phyloP scores from a whole-genome alignment of 2,888 invertebrate species.

The Hydrotaea cyrtoneurina region DNA sequence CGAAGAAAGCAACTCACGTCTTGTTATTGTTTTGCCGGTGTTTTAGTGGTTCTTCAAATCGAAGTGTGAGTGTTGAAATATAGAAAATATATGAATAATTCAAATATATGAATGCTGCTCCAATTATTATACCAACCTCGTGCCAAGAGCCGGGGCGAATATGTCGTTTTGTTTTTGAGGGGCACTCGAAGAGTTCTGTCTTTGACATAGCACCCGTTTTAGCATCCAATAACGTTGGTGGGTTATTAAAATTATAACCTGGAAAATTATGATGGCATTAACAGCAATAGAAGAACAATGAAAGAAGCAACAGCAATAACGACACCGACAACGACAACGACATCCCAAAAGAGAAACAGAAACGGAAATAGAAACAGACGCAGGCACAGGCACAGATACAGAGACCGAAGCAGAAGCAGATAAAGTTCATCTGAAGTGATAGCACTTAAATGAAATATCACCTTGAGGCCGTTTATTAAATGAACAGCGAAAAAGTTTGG shows the following conservation, averaged over 20 bases:
- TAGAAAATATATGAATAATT: too few relatives aligned
- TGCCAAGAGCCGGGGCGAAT: background rate
- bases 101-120: too few relatives aligned
- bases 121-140: too few relatives aligned
- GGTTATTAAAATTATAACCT: conserved; percentile 12
- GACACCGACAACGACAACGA: background rate
- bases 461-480: conserved; percentile 11
- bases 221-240: background rate
- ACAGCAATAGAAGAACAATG: background rate
- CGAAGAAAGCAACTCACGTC: too few relatives aligned
- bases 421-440: conserved; percentile 9
- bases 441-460: background rate
- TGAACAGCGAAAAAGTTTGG: background rate
- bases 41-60: too few relatives aligned
- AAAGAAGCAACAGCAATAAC: background rate
- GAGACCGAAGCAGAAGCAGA: background rate
- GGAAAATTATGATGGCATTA: conserved; percentile 12
- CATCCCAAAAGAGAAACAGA: background rate
- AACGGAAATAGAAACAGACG: background rate
- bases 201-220: background rate
- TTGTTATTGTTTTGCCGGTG: too few relatives aligned
- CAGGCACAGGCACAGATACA: background rate
- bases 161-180: background rate
- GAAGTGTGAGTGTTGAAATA: too few relatives aligned
- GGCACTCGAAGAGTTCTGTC: background rate